phyloP scores from a whole-genome alignment of 2,888 invertebrate genomes.

The Abrostola triplasia region DNA sequence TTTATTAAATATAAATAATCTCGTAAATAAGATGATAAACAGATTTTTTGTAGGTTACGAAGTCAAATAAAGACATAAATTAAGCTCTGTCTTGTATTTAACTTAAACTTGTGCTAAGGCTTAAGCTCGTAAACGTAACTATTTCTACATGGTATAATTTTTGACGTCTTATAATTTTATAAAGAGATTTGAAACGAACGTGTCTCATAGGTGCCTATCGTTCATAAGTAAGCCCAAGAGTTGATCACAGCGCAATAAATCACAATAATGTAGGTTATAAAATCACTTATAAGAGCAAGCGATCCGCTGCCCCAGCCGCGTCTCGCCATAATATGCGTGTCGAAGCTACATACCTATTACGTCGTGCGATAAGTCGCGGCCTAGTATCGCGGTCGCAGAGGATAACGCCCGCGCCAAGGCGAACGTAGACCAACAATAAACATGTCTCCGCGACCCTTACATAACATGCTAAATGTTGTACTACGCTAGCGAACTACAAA shows the following conservation, averaged over 20 bases:
- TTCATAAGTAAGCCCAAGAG: no score
- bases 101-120: no score
- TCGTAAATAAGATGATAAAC: background rate
- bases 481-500: constrained; percentile 59
- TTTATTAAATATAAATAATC: background rate
- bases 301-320: constrained; percentile 16
- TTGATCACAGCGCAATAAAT: no score
- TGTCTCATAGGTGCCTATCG: no score
- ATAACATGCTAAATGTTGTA: constrained; percentile 68
- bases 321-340: constrained; percentile 17
- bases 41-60: background rate
- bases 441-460: constrained; percentile 70
- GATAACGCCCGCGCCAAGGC: constrained; percentile 84
- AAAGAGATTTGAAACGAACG: no score
- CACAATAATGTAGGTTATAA: background rate
- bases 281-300: background rate
- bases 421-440: constrained; percentile 69
- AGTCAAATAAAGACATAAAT: background rate
- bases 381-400: constrained; percentile 73
- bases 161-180: no score
- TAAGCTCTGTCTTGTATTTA: no score
- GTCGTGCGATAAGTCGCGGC: constrained; percentile 69
- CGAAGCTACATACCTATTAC: constrained; percentile 40
- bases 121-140: no score
- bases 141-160: no score